Evolutionary conservation across 1,140 invertebrate genomes (phyloP).

Genomic region (Phymorhynchus buccinoides): DNA sequence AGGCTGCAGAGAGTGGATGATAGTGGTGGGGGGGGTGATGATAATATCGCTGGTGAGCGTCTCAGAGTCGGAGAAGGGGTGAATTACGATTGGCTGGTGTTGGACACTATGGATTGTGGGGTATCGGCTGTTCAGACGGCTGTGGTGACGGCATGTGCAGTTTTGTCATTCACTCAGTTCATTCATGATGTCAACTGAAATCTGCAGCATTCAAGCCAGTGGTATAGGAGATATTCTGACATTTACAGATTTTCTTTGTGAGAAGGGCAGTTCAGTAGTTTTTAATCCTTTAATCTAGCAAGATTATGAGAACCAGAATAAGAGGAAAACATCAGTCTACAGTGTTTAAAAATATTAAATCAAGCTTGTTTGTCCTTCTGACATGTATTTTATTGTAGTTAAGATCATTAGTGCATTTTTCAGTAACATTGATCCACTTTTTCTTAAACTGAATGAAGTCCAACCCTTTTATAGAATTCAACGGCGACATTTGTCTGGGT

Average conservation of each 20-base stretch:
- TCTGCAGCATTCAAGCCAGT: background rate
- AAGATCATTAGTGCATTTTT: too few species aligned
- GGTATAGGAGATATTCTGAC: background rate
- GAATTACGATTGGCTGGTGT: conserved; percentile 1
- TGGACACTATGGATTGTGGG: conserved; percentile 19
- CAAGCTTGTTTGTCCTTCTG: too few species aligned
- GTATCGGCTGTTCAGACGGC: conserved; percentile 26
- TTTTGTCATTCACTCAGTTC: conserved; percentile 30
- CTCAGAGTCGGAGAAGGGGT: background rate
- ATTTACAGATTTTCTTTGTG: background rate
- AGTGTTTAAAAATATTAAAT: too few species aligned
- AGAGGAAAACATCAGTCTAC: too few species aligned
- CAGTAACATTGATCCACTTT: too few species aligned
- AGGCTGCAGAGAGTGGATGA: background rate
- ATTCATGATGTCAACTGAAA: conserved; percentile 24
- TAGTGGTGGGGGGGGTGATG: background rate
- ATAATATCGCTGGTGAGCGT: background rate
- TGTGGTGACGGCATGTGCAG: conserved; percentile 18
- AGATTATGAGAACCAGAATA: too few species aligned
- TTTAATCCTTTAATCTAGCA: too few species aligned
- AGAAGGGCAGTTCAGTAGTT: too few species aligned
- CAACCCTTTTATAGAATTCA: too few species aligned
- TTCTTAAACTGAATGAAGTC: too few species aligned
- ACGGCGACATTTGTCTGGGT: too few species aligned
- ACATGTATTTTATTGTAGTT: too few species aligned